A percentile compares a stretch with the other conserved stretches of the same genome.
These are phyloP conservation scores for Ligdia adustata DNA, from an alignment of 2,888 invertebrate genomes.

Conservation along the genomic window DNA sequence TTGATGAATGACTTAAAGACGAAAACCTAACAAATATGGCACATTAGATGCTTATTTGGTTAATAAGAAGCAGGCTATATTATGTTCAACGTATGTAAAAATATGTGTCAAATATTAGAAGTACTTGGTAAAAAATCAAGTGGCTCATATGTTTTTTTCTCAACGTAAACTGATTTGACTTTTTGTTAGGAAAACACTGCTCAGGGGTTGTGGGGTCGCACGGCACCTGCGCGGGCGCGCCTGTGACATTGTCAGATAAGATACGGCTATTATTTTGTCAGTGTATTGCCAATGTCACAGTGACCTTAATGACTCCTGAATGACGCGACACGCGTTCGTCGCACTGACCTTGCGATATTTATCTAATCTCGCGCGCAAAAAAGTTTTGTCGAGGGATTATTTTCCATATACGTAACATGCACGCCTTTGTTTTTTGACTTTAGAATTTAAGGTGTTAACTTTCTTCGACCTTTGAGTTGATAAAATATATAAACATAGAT, in stretches of 20 bases:
- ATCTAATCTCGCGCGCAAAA: conserved; percentile 81
- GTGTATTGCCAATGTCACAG: conserved; percentile 81
- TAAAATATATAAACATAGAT: too few relatives aligned
- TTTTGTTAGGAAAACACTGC: not conserved
- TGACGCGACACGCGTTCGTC: conserved; percentile 69
- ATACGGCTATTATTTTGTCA: conserved; percentile 82
- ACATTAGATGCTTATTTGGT: too few relatives aligned
- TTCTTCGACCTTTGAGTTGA: conserved; percentile 6
- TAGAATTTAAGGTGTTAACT: conserved; percentile 1
- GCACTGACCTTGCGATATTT: conserved; percentile 79
- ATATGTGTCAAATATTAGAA: too few relatives aligned
- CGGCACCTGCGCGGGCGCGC: conserved; percentile 78
- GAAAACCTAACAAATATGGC: too few relatives aligned
- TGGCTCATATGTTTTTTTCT: not conserved
- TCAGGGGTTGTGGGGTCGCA: conserved; percentile 66
- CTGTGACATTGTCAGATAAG: conserved; percentile 81
- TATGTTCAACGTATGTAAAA: too few relatives aligned
- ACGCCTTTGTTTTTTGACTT: conserved; percentile 1
- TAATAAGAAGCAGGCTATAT: too few relatives aligned
- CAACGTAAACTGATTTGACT: not conserved
- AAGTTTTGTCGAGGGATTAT: conserved; percentile 53
- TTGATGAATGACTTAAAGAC: too few relatives aligned
- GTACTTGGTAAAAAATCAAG: not conserved
- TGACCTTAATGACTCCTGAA: conserved; percentile 82
- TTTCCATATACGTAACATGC: conserved; percentile 40